Base-by-base conservation (phyloP, 2,113 vertebrate species). In the Sardina pilchardus region DNA sequence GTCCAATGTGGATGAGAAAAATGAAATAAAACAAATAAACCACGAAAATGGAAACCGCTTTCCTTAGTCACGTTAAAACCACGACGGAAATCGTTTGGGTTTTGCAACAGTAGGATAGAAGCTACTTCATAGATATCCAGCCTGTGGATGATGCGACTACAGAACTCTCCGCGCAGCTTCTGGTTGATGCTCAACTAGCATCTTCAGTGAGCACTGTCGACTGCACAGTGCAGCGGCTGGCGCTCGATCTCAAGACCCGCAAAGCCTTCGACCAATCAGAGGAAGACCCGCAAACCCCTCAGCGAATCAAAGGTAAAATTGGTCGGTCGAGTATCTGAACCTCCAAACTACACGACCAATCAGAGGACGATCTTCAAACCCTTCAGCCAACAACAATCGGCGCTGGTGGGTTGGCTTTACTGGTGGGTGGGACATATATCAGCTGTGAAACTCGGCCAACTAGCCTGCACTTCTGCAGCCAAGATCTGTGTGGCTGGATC, bases 231-330 rank as follows among this genome's bases (percentile, higher is more conserved):
- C 91, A 83, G 91, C 91, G 92, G 88, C 87, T 89, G 88, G 92
- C 93, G 94, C 94, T 95, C 93, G 89, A 93, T 94, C 93, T 93
- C 92, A 91, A 93, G 92, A 95, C 93, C 94, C 92, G 94, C 95
- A 96, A 91, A 93, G 93, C 92, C 83, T 86, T 83, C 85, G 89
- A 82, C 91, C 91, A 92, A 92, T 91, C 90, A 89, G 86, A 88
- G 87, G 75, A 81, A 50, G 53, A 85, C 59, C 71, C 71, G 71
- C 71, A 78, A 78, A 78, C 71, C 71, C 92, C 91, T 92, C 93
- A 94, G 92, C 94, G 93, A 94, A 94, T 93, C 93, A 93, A 90
- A 91, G 94, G 91, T 92, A 78, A 78, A 78, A 36, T 78, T 78
- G 71, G 30, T 78, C 71, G 71, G 30, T 78, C 36, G 71, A 34